Evolutionary conservation across 1,140 invertebrate genomes (phyloP), one percentile per base, ranked within the genome.

Genomic region (Nebria ingens): DNA sequence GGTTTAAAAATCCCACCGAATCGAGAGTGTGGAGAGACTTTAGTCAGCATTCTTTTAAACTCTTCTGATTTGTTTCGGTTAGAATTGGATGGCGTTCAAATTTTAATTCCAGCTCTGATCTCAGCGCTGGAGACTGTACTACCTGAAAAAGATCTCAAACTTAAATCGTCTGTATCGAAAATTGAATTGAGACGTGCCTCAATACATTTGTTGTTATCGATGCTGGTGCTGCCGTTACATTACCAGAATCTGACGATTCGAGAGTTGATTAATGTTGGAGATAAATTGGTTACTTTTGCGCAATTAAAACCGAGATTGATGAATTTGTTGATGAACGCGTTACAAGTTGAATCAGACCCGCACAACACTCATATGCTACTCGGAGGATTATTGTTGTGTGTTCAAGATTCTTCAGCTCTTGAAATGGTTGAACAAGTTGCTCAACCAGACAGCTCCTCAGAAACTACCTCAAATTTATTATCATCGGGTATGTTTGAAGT

Each of bases 71-170:
- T 91, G 60, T 87, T 90, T 64, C 84, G 93, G 52, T 74, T 97
- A 53, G 95, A 98, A 73, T 74, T 99, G 22, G 89, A 95, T 68
- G 96, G 96, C 1, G 86, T 97, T 2, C 84, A 92, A 66, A 85
- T 97, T 15, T 71, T 99, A 15, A 79, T 98, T 2, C 95, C 95
- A 0, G 81, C 87, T 58, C 86, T 95, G 64, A 80, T 98, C 25
- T 81, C 83, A 13, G 94, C 96, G 0, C 67, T 99, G 15, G 94
- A 70, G 60, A 63, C 83, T 21, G 85, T 93, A 29, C 71, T 92
- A 2, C 81, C 84, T 19, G 85, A 86, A 56, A 83, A 82, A 67
- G 82, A 86, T 64, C 71, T 87, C 0, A 83, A 82, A 66, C 68
- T 87, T 1, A 83, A 82, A 62, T 76, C 76, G 59, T 68, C 71